phyloP scores from a whole-genome alignment of 1,140 invertebrate genomes.

The Cecropterus lyciades region DNA sequence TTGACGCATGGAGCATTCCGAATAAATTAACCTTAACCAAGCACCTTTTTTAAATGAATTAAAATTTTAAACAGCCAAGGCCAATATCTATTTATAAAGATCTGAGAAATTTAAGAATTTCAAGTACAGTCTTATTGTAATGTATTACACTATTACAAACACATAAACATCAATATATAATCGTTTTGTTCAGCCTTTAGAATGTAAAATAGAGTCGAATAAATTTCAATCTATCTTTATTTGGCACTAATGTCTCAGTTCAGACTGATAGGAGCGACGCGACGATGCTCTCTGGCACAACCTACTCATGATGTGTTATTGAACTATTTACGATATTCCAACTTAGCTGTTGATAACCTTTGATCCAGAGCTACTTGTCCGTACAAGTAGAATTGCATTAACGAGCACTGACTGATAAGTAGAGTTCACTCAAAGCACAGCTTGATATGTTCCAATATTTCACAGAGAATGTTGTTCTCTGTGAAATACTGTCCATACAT shows the following conservation, averaged over 20 bases:
- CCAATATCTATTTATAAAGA: no score
- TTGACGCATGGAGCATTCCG: no score
- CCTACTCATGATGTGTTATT: constrained; percentile 3
- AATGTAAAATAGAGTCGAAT: constrained; percentile 5
- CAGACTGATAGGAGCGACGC: neutral
- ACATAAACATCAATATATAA: neutral
- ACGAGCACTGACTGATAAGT: neutral
- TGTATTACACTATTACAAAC: neutral
- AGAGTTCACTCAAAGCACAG: no score
- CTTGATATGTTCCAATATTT: neutral
- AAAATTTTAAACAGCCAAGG: no score
- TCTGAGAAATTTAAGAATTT: no score
- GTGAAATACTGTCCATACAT: no score
- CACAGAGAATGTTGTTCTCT: no score
- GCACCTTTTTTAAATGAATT: no score
- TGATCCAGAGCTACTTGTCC: constrained; percentile 7
- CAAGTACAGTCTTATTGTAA: neutral
- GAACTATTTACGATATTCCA: constrained; percentile 8
- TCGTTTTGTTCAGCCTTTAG: neutral
- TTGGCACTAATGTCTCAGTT: constrained; percentile 9
- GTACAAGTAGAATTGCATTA: constrained; percentile 16
- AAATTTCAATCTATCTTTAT: constrained; percentile 15
- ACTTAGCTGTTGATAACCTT: constrained; percentile 11
- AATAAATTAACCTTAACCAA: no score
- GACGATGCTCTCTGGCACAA: neutral